phyloP scores from a whole-genome alignment of 2,797 vertebrate species.

The Bryconaethiops microstoma region DNA sequence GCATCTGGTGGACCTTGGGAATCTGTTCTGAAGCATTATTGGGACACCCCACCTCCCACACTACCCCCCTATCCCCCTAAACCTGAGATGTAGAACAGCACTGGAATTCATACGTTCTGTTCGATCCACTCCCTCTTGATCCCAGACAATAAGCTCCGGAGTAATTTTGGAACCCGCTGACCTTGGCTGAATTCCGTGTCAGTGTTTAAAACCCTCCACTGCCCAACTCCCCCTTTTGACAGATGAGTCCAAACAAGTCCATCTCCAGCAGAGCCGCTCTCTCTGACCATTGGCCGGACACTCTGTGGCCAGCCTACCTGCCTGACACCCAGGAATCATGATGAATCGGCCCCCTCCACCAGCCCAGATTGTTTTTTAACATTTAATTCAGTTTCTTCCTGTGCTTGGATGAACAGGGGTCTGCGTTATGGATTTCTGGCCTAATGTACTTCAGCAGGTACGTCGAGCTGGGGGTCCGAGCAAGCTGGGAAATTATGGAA shows the following conservation, averaged over 20 bases:
- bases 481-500: constrained; percentile 96
- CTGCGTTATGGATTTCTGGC: constrained; percentile 97
- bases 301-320: constrained; percentile 82
- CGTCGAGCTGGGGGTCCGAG: constrained; percentile 72
- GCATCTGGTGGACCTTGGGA: neutral
- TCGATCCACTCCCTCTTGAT: constrained; percentile 21
- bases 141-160: constrained; percentile 53
- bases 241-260: constrained; percentile 77
- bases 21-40: neutral
- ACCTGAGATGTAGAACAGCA: constrained; percentile 35
- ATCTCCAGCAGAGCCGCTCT: constrained; percentile 75
- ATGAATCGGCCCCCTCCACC: constrained; percentile 96
- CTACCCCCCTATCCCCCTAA: neutral
- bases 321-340: constrained; percentile 90
- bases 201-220: constrained; percentile 77
- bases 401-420: constrained; percentile 97
- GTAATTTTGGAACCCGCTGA: constrained; percentile 82
- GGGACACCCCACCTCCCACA: neutral
- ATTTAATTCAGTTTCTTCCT: constrained; percentile 99
- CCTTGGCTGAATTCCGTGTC: constrained; percentile 79
- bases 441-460: constrained; percentile 98
- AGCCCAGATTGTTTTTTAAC: constrained; percentile 99
- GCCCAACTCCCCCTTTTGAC: constrained; percentile 72
- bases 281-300: constrained; percentile 80
- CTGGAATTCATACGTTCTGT: constrained; percentile 38